Conservation (phyloP, 1,140 invertebrate species). For the Bradynema listronoti region DNA sequence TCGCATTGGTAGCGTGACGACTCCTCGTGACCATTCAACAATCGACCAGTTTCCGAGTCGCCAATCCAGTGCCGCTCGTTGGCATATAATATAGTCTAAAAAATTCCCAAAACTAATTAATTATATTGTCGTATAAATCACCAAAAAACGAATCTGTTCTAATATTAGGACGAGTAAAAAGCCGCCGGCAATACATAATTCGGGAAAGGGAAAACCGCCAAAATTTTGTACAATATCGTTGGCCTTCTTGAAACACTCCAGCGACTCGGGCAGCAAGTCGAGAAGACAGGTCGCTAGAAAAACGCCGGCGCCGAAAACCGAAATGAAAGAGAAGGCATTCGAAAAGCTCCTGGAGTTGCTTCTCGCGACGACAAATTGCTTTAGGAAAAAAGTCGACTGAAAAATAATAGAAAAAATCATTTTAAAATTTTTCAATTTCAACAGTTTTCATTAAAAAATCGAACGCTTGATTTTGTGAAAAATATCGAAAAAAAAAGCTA, state of each 20-base stretch:
- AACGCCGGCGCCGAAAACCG: constrained; percentile 47
- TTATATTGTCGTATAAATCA: constrained; percentile 29
- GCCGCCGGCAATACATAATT: constrained; percentile 45
- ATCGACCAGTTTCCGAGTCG: constrained; percentile 7
- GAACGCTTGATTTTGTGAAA: constrained; percentile 3
- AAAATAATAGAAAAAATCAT: neutral
- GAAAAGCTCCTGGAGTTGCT: constrained; percentile 4
- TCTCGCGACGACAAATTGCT: constrained; percentile 6
- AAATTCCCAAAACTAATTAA: constrained; percentile 6
- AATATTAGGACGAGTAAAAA: constrained; percentile 52
- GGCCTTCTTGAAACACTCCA: constrained; percentile 42
- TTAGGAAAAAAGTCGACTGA: constrained; percentile 27
- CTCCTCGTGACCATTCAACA: neutral
- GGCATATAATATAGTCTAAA: constrained; percentile 47
- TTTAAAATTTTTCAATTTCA: constrained; percentile 7
- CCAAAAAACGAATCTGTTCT: constrained; percentile 40
- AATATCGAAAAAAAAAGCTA: neutral
- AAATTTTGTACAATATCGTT: constrained; percentile 15
- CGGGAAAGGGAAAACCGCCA: constrained; percentile 40
- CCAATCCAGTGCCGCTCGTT: constrained; percentile 36
- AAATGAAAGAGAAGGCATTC: constrained; percentile 35
- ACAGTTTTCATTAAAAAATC: neutral
- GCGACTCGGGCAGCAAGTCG: constrained; percentile 50
- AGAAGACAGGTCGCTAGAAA: constrained; percentile 53
- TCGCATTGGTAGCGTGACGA: constrained; percentile 4